A percentile compares a stretch with the other conserved stretches of the same genome.
These are phyloP conservation scores for Drosophila picticornis DNA, from an alignment of 2,888 invertebrate species.

Conservation along the genomic window DNA sequence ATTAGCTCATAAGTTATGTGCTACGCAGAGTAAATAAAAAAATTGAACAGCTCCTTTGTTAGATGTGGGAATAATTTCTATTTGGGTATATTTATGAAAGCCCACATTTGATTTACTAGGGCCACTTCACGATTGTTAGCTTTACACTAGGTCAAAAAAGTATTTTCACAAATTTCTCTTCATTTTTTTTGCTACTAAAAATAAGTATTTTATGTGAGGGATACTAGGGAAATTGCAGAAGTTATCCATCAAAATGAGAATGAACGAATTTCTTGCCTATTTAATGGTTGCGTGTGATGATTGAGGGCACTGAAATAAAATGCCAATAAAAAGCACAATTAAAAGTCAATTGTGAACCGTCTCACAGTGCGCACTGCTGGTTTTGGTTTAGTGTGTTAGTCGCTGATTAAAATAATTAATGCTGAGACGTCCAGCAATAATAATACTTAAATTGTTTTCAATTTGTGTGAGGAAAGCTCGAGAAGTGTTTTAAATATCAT, in stretches of 20 bases:
- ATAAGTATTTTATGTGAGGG: background rate
- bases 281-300: background rate
- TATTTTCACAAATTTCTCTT: background rate
- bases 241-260: background rate
- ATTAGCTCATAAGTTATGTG: conserved; percentile 92
- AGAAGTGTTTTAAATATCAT: background rate
- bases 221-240: background rate
- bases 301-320: background rate
- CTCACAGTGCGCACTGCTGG: background rate
- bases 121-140: background rate
- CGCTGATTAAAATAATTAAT: background rate
- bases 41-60: background rate
- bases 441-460: background rate
- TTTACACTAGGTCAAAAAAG: background rate
- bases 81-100: background rate
- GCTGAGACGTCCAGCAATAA: background rate
- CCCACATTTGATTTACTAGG: background rate
- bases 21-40: conserved; percentile 76
- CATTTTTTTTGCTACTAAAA: background rate
- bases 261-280: background rate
- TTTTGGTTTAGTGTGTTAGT: background rate
- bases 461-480: background rate
- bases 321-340: background rate
- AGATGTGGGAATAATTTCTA: background rate
- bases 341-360: background rate